Base-by-base conservation (phyloP, 1,140 invertebrate species). In the Drosophila erecta region DNA sequence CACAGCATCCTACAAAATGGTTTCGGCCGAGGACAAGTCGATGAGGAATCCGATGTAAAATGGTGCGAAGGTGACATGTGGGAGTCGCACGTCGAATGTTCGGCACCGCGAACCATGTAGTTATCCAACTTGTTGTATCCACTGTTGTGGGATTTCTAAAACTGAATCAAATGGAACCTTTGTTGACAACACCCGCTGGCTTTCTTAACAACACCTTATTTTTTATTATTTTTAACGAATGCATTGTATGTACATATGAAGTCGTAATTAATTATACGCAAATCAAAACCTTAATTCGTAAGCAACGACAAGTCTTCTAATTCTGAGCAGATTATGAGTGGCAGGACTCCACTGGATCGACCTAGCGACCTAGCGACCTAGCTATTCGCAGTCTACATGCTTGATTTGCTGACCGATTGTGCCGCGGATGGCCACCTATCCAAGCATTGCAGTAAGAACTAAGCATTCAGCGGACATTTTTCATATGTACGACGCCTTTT, bases 211-310 rank as follows among this genome's bases (percentile, higher is more conserved):
- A 43, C 67, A 33, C 47, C 56, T 59, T 66, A 55, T 38, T 62
- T 74, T 69, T 79, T 64, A 57, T 67, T 81, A 56, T 74, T 56
- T 80, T 73, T 75, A 80, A 80, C 57, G 43, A 58, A 64, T 50
- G 61, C 51, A 81, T 78, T 83, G 59, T 62, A 70, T 84, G 76
- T 83, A 83, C 57, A 81, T 75, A 76, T 76, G 70, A 79, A 69
- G 53, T 79, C 70, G 78, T 58, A 55, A 70, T 44, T 83, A 83
- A 81, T 70, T 79, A 76, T 80, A 80, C 54, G 44, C 57, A 55
- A 74, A 44, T 64, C 46, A 51, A 57, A 46, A 37, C 17, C 38
- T 61, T 74, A 33, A 73, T 43, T 56, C 53, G 37, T 73, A 50
- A 72, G 15, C 41, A 43, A 50, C 11, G 47, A 50, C 27, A 35